Percentiles rank a stretch among this genome's conserved stretches.
phyloP scores from a whole-genome alignment of 2,888 invertebrate species.

The Lydus trimaculatus region DNA sequence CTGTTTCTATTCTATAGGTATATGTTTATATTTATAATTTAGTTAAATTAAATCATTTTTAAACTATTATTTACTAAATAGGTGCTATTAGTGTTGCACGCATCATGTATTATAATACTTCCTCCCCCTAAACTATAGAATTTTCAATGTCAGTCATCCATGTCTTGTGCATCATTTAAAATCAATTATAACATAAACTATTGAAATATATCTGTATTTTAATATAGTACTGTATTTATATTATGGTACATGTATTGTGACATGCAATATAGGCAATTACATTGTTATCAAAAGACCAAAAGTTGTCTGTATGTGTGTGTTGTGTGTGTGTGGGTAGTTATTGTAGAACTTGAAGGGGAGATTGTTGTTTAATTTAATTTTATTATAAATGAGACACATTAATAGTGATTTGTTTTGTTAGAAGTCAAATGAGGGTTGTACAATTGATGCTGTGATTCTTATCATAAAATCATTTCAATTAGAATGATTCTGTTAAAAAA shows the following conservation, averaged over 20 bases:
- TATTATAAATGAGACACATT: constrained; percentile 7
- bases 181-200: constrained; percentile 6
- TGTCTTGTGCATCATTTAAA: constrained; percentile 17
- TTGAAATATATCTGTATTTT: not conserved
- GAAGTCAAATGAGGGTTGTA: not conserved
- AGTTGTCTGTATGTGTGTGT: not conserved
- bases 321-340: not conserved
- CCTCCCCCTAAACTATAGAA: constrained; percentile 39
- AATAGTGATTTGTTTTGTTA: constrained; percentile 7
- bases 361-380: constrained; percentile 9
- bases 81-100: constrained; percentile 40
- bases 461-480: not conserved
- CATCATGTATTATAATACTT: constrained; percentile 35
- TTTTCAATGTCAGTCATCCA: constrained; percentile 39
- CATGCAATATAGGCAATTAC: constrained; percentile 7
- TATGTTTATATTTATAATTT: not conserved
- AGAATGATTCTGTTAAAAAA: not conserved
- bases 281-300: constrained; percentile 8
- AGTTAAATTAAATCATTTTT: not conserved
- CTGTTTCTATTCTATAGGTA: not conserved
- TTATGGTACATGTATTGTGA: constrained; percentile 4
- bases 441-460: not conserved
- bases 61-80: not conserved
- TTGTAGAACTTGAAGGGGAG: not conserved
- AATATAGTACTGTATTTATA: not conserved